Evolutionary conservation across 1,140 invertebrate genomes (phyloP), one percentile per base, ranked within the genome.

Genomic region (Limonius californicus): DNA sequence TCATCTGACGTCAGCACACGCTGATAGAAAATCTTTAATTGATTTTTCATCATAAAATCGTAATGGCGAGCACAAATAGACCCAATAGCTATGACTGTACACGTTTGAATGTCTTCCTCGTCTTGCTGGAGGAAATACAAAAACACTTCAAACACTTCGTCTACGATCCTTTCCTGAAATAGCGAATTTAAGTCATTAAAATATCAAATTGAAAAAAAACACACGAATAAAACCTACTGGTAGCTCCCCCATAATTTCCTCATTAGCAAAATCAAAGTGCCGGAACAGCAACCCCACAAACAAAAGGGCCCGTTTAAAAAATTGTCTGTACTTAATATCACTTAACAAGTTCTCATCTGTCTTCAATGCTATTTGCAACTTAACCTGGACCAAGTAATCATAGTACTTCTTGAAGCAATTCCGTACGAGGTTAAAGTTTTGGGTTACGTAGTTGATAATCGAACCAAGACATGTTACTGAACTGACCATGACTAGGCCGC

Each of bases 371-470:
- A n/a, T n/a, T n/a, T n/a, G n/a, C n/a, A n/a, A n/a, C n/a, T n/a
- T n/a, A n/a, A n/a, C n/a, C n/a, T 80, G 63, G 53, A 74, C 72
- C 68, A 85, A 58, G 71, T 77, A 70, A 64, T 85, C 83, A 67
- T 87, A 89, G 69, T 88, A 89, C 72, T 86, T 87, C 62, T 86
- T 86, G 78, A 99, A 98, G 71, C 95, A 95, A 73, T 98, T 95
- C 43, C 92, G 84, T 57, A 98, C 96, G 16, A 99, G 83, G 70
- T 92, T 90, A 76, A 90, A 97, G 77, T 99, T 99, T 71, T 91
- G 89, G 30, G 95, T 98, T 1, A 98, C 94, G 73, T 89, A 94
- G 79, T 98, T 98, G 18, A 99, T 93, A 74, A 98, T 90, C 23
- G 94, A 91, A 15, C 94, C 95, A 19, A 99, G 81, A 79, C 95